A percentile compares a stretch with the other conserved stretches of the same genome.
phyloP scores from a whole-genome alignment of 2,113 vertebrate genomes.

The Coturnix japonica region DNA sequence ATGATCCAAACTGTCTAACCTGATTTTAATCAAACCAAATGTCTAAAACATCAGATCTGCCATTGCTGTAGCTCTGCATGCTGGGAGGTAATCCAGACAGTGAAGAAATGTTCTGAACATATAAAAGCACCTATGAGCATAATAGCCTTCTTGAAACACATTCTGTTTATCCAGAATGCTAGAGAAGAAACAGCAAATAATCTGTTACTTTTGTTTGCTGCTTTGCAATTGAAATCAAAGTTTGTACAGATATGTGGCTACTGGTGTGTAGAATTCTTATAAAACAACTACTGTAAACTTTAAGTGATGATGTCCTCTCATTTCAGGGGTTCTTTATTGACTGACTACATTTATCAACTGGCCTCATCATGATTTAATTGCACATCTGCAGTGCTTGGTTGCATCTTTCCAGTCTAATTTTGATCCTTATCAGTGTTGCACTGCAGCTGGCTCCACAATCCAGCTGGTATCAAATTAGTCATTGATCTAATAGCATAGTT shows the following conservation, averaged over 20 bases:
- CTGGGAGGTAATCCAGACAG: background rate
- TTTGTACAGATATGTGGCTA: background rate
- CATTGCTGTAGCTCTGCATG: background rate
- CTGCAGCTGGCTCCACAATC: slow-evolving; percentile 67
- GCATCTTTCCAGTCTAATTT: slow-evolving; percentile 66
- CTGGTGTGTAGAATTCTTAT: background rate
- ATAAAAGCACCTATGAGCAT: background rate
- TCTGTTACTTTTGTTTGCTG: background rate
- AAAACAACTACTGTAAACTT: background rate
- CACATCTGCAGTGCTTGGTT: slow-evolving; percentile 59
- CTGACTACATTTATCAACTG: slow-evolving; percentile 17
- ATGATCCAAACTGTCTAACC: background rate
- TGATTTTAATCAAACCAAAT: background rate
- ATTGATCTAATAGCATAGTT: slow-evolving; percentile 68
- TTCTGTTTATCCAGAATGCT: background rate
- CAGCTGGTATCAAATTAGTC: slow-evolving; percentile 71
- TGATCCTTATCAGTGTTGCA: slow-evolving; percentile 60
- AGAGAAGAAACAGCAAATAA: background rate
- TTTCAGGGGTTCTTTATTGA: slow-evolving; percentile 30
- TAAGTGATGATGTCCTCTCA: background rate
- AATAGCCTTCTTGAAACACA: background rate
- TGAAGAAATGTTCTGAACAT: background rate
- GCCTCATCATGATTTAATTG: slow-evolving; percentile 51
- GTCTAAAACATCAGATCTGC: background rate
- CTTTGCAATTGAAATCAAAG: slow-evolving; percentile 1